These are phyloP conservation scores for Catalaphyllia jardinei DNA, from an alignment of 64 coral and sea anemone species.

Conservation along the genomic window DNA sequence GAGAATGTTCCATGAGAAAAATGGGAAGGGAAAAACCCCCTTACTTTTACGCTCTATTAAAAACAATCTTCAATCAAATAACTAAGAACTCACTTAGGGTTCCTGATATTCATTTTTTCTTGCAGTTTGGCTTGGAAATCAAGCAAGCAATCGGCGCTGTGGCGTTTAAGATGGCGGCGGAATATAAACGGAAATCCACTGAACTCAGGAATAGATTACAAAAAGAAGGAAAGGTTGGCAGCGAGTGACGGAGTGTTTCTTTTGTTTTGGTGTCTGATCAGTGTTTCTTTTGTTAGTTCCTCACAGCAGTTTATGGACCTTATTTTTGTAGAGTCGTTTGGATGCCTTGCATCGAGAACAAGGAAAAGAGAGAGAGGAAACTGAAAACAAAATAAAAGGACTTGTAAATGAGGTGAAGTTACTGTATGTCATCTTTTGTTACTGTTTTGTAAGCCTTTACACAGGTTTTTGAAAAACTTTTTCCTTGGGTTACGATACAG, in stretches of 20 bases:
- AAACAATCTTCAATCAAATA: background rate
- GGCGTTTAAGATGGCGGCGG: slow-evolving; percentile 65
- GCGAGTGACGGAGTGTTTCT: background rate
- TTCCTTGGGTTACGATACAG: no score
- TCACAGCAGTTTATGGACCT: no score
- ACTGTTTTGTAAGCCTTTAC: background rate
- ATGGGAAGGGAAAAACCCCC: no score
- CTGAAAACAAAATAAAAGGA: slow-evolving; percentile 82
- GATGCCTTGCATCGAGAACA: slow-evolving; percentile 34
- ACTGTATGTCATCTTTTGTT: background rate
- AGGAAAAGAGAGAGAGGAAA: slow-evolving; percentile 66
- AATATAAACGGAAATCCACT: slow-evolving; percentile 64
- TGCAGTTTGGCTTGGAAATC: slow-evolving; percentile 63
- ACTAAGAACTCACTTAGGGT: background rate
- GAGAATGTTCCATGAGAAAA: no score
- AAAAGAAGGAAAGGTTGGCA: slow-evolving; percentile 66
- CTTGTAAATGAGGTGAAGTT: slow-evolving; percentile 69
- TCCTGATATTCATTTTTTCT: background rate
- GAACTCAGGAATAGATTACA: slow-evolving; percentile 47
- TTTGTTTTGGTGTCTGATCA: background rate
- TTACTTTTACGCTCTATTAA: no score
- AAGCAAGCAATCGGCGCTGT: slow-evolving; percentile 72
- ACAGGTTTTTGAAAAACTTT: background rate
- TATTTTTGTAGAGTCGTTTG: slow-evolving; percentile 27
- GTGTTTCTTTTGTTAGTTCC: background rate